Base-by-base conservation (phyloP, 2,888 invertebrate species). In the Aleiodes testaceus region DNA sequence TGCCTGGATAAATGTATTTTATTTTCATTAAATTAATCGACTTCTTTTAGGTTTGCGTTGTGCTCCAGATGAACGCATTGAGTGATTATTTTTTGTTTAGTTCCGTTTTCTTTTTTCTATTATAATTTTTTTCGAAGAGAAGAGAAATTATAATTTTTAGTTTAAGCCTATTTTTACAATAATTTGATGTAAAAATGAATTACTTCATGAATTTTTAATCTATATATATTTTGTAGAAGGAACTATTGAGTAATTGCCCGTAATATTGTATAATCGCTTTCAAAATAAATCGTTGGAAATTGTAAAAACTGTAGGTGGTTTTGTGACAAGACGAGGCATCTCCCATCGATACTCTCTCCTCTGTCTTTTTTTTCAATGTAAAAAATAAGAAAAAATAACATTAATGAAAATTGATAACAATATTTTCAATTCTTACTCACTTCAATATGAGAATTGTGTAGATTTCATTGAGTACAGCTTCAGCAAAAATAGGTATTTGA, bases 241-340 rank as follows among this genome's bases (percentile, higher is more conserved):
- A 30, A 53, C 53, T 53, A 22, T 53, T 26, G n/a, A 53, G 12
- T 22, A 20, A 53, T 53, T 30, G 53, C 12, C 53, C 18, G 26
- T 53, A 22, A 30, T n/a, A 53, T 53, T n/a, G 22, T 36, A 36
- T 36, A 42, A 52, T 67, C 69, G 50, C 66, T 61, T 71, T 66
- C 30, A 74, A 72, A 72, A 72, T 75, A 67, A 66, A 72, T 61
- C 74, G 52, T 72, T 72, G 47, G 77, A 77, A 67, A 78, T 78
- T 47, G 77, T 78, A 69, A 75, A 78, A 49, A 78, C 72, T 16
- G 77, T 77, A 20, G 77, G 77, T 45, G 72, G 70, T 14, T 65
- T 64, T 45, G 74, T 68, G n/a, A 69, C 72, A 7, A 74, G 66
- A 14, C 44, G n/a, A 22, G 63, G 72, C 26, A 69, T 65, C 20